Conservation (phyloP, 2,797 vertebrate species). For the Vespertilio murinus region DNA sequence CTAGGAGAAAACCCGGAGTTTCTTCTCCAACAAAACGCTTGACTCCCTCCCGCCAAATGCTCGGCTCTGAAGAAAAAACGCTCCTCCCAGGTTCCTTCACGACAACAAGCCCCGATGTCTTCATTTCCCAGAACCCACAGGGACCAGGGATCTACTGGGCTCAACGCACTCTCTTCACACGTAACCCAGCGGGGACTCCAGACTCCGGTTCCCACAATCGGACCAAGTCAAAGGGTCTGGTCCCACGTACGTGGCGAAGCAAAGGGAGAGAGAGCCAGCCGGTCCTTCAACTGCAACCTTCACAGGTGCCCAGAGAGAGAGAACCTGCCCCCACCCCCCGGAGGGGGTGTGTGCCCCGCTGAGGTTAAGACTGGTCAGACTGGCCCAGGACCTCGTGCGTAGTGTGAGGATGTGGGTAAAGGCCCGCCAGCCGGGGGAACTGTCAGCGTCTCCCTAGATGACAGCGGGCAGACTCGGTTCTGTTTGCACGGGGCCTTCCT, state of each 20-base stretch:
- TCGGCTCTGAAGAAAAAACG: neutral
- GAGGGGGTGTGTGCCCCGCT: neutral
- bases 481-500: slow-evolving; percentile 54
- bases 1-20: neutral
- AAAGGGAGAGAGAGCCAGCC: slow-evolving; percentile 45
- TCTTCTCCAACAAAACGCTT: neutral
- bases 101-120: neutral
- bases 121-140: neutral
- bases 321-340: neutral
- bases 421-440: neutral
- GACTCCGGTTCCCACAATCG: neutral
- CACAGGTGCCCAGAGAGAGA: neutral
- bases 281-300: slow-evolving; percentile 37
- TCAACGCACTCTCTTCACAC: neutral
- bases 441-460: slow-evolving; percentile 32
- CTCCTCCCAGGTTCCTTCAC: neutral
- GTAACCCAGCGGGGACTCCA: neutral
- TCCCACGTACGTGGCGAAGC: neutral
- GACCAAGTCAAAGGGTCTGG: slow-evolving; percentile 14
- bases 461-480: slow-evolving; percentile 48
- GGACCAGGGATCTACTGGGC: neutral
- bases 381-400: neutral
- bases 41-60: no score
- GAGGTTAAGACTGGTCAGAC: slow-evolving; percentile 37
- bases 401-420: slow-evolving; percentile 55